phyloP scores from a whole-genome alignment of 2,113 vertebrate species.

The Hassar affinis region DNA sequence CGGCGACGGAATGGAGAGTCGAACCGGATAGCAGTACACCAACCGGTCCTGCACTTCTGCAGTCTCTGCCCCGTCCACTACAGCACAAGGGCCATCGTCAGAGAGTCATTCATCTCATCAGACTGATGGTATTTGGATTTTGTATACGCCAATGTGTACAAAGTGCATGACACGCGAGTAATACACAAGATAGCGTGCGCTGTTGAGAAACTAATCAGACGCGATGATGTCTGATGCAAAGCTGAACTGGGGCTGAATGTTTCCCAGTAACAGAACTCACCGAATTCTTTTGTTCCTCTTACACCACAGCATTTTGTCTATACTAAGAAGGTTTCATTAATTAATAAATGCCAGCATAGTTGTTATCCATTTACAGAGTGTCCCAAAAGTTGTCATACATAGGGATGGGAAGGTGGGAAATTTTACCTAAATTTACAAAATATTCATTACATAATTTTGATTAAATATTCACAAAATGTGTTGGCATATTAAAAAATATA shows the following conservation, averaged over 20 bases:
- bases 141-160: not conserved
- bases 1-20: slow-evolving; percentile 79
- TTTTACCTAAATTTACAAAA: too few species aligned
- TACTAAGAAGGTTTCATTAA: too few species aligned
- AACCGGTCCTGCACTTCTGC: slow-evolving; percentile 79
- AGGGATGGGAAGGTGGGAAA: too few species aligned
- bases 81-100: not conserved
- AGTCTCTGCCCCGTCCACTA: slow-evolving; percentile 70
- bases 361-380: not conserved
- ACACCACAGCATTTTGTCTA: not conserved
- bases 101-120: not conserved
- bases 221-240: not conserved
- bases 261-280: not conserved
- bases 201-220: not conserved
- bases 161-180: not conserved
- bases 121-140: not conserved
- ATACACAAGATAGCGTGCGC: not conserved
- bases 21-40: slow-evolving; percentile 90
- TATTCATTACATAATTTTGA: too few species aligned
- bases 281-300: not conserved
- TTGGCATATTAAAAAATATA: too few species aligned
- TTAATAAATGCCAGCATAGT: too few species aligned
- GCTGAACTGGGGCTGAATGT: not conserved
- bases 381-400: too few species aligned
- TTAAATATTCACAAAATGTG: too few species aligned